phyloP scores from a whole-genome alignment of 2,113 vertebrate species.

The Pipa parva region DNA sequence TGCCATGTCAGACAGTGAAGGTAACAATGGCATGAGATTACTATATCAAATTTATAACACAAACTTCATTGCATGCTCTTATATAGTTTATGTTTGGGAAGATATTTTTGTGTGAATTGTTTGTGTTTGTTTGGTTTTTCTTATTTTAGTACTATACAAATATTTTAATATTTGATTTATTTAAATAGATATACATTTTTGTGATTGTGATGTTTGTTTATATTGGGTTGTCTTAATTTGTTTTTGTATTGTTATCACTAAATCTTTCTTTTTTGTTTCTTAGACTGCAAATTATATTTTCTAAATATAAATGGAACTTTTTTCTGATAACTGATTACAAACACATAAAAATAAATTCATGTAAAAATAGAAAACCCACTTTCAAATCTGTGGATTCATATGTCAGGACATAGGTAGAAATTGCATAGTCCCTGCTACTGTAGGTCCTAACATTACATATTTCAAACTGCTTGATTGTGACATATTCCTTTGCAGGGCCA shows the following conservation, averaged over 20 bases:
- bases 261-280: slow-evolving; percentile 21
- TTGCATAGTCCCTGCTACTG: too few species aligned
- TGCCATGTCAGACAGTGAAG: slow-evolving; percentile 99
- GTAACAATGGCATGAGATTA: slow-evolving; percentile 82
- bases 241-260: slow-evolving; percentile 51
- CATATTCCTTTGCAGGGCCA: too few species aligned
- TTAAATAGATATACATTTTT: too few species aligned
- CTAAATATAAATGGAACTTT: neutral
- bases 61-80: slow-evolving; percentile 83
- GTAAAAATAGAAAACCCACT: too few species aligned
- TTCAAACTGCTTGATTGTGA: too few species aligned
- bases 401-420: too few species aligned
- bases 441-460: too few species aligned
- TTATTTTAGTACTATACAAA: slow-evolving; percentile 62
- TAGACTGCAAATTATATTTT: slow-evolving; percentile 44
- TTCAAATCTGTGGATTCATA: too few species aligned
- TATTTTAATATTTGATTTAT: slow-evolving; percentile 42
- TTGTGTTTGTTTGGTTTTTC: slow-evolving; percentile 54
- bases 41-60: slow-evolving; percentile 66
- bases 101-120: slow-evolving; percentile 59
- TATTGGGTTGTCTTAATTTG: slow-evolving; percentile 51
- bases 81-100: too few species aligned
- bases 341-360: too few species aligned
- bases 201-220: too few species aligned
- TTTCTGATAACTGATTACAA: too few species aligned